These are phyloP conservation scores for Tetragonula clypearis DNA, from an alignment of 1,140 invertebrate species.

Conservation along the genomic window DNA sequence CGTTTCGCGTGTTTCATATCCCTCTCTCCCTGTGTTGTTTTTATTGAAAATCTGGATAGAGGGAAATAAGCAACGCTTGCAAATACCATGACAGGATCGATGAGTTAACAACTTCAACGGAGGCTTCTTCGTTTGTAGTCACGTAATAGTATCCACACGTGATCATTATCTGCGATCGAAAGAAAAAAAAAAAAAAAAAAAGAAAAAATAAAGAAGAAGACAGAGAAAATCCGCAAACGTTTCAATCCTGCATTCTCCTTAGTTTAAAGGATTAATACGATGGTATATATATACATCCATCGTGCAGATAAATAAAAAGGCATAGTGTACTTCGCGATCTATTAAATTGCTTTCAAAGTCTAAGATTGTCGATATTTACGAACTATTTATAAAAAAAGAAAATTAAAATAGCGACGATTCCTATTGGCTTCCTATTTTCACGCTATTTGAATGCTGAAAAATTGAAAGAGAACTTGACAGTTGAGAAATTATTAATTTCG, in stretches of 20 bases:
- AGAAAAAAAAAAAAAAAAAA: not conserved
- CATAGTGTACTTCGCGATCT: not conserved
- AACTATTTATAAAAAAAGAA: not conserved
- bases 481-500: too few relatives aligned
- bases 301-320: not conserved
- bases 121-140: conserved; percentile 6
- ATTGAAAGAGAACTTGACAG: too few relatives aligned
- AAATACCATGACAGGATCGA: not conserved
- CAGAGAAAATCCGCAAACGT: not conserved
- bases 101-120: conserved; percentile 27
- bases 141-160: conserved; percentile 22
- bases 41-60: not conserved
- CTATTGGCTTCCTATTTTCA: too few relatives aligned
- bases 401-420: too few relatives aligned
- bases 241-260: not conserved
- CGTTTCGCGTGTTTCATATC: not conserved
- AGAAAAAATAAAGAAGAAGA: too few relatives aligned
- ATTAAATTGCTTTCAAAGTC: not conserved
- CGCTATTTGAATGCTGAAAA: not conserved
- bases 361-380: not conserved
- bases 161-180: conserved; percentile 21
- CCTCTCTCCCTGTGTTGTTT: not conserved
- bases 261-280: not conserved
- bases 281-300: not conserved
- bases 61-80: not conserved